Percentiles rank a stretch among this genome's conserved stretches.
Conservation (phyloP, 2,113 vertebrate genomes). For the Hippocampus barbouri region DNA sequence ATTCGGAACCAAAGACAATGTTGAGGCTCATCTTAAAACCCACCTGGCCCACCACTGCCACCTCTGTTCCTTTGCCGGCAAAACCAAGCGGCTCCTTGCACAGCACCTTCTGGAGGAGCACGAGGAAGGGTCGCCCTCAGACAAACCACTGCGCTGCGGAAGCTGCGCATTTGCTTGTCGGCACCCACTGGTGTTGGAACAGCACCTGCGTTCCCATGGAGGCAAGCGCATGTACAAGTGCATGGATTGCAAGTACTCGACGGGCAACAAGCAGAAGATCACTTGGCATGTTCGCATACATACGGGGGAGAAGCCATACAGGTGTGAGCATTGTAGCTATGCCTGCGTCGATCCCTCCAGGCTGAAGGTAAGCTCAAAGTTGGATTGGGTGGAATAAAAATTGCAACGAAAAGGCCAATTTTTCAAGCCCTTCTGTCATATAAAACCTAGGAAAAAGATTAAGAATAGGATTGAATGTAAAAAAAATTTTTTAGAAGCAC, state of each 20-base stretch:
- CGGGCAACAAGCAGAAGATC: slow-evolving; percentile 94
- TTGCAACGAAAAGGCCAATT: background rate
- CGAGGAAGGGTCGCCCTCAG: slow-evolving; percentile 64
- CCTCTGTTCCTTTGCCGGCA: slow-evolving; percentile 81
- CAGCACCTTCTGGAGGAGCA: slow-evolving; percentile 83
- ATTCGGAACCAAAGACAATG: slow-evolving; percentile 68
- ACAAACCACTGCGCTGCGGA: slow-evolving; percentile 77
- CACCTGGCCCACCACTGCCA: slow-evolving; percentile 82
- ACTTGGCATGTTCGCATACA: slow-evolving; percentile 95
- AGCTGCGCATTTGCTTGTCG: slow-evolving; percentile 82
- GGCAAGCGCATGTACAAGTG: slow-evolving; percentile 90
- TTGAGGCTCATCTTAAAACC: slow-evolving; percentile 75
- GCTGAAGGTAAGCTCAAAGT: slow-evolving; percentile 78
- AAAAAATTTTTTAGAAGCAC: background rate
- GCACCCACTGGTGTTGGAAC: slow-evolving; percentile 87
- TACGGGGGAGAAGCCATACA: slow-evolving; percentile 95
- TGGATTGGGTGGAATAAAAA: background rate
- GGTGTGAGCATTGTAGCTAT: slow-evolving; percentile 86
- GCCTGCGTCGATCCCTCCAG: slow-evolving; percentile 88
- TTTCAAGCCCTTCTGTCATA: background rate
- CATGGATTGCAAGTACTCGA: slow-evolving; percentile 86
- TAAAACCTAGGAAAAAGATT: background rate
- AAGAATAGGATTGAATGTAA: background rate
- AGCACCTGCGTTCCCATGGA: slow-evolving; percentile 88
- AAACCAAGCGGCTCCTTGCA: slow-evolving; percentile 78